Percentiles rank a stretch among this genome's conserved stretches.
These are phyloP conservation scores for Procavia capensis DNA, from an alignment of 2,113 vertebrate species.

Conservation along the genomic window DNA sequence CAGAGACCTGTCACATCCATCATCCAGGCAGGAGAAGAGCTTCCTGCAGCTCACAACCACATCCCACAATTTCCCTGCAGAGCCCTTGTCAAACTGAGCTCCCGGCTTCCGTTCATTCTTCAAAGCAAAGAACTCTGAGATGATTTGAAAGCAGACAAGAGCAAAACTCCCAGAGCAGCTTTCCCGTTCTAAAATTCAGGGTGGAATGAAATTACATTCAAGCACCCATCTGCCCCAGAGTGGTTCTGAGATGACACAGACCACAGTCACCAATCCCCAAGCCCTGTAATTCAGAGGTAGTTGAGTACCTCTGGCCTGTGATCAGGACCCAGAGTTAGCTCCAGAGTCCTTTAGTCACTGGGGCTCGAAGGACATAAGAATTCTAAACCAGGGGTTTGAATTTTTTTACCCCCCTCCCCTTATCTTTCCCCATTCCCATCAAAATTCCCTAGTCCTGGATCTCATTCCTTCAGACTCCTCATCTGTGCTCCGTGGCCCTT, in stretches of 20 bases:
- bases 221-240: neutral
- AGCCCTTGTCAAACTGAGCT: constrained; percentile 66
- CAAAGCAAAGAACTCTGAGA: constrained; percentile 59
- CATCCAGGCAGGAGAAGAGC: constrained; percentile 68
- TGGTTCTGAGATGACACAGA: neutral
- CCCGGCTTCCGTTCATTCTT: constrained; percentile 66
- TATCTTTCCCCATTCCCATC: neutral
- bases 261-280: neutral
- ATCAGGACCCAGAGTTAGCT: neutral
- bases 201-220: neutral
- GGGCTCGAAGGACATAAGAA: neutral
- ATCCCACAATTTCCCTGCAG: constrained; percentile 60
- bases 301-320: neutral
- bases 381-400: neutral
- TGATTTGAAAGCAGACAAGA: constrained; percentile 38
- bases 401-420: neutral
- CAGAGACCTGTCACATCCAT: constrained; percentile 66
- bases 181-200: constrained; percentile 32
- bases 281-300: neutral
- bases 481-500: neutral
- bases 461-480: neutral
- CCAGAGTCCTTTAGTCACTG: neutral
- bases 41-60: constrained; percentile 46
- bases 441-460: neutral
- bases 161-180: constrained; percentile 30